Percentiles rank a stretch among this genome's conserved stretches.
phyloP scores from a whole-genome alignment of 2,113 vertebrate genomes.

The Aix galericulata region DNA sequence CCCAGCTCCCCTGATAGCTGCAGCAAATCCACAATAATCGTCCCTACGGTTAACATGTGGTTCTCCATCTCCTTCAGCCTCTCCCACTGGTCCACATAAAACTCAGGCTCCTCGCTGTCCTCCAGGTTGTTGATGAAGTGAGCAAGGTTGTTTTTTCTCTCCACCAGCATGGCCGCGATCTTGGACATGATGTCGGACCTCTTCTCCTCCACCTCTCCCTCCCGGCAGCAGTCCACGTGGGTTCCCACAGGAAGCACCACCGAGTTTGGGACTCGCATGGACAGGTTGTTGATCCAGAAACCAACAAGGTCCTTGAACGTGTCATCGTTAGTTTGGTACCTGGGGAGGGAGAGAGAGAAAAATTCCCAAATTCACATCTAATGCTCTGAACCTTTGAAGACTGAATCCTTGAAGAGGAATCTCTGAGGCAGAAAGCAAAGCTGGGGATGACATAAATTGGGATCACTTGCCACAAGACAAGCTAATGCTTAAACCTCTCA shows the following conservation, averaged over 20 bases:
- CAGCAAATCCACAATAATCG: background rate
- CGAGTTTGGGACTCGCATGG: conserved; percentile 70
- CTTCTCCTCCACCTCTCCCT: conserved; percentile 68
- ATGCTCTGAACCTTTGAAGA: background rate
- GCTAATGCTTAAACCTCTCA: background rate
- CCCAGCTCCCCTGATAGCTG: no score
- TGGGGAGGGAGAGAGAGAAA: conserved; percentile 7
- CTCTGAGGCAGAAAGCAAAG: background rate
- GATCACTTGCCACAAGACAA: background rate
- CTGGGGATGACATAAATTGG: background rate
- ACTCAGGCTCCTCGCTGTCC: conserved; percentile 31
- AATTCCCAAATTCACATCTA: background rate
- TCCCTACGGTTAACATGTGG: conserved; percentile 40
- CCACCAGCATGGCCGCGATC: conserved; percentile 41
- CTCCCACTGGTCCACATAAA: conserved; percentile 66
- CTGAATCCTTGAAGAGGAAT: no score
- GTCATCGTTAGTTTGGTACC: conserved; percentile 58
- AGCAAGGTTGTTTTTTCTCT: conserved; percentile 55
- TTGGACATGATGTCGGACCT: conserved; percentile 56
- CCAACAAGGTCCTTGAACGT: conserved; percentile 68
- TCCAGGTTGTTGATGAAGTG: conserved; percentile 64
- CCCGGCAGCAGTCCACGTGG: conserved; percentile 67
- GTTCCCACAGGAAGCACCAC: conserved; percentile 76
- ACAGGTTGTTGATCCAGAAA: conserved; percentile 80
- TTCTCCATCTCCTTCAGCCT: conserved; percentile 65